These are phyloP conservation scores for Lumbricus terrestris DNA, from an alignment of 2,888 invertebrate genomes.

Conservation along the genomic window DNA sequence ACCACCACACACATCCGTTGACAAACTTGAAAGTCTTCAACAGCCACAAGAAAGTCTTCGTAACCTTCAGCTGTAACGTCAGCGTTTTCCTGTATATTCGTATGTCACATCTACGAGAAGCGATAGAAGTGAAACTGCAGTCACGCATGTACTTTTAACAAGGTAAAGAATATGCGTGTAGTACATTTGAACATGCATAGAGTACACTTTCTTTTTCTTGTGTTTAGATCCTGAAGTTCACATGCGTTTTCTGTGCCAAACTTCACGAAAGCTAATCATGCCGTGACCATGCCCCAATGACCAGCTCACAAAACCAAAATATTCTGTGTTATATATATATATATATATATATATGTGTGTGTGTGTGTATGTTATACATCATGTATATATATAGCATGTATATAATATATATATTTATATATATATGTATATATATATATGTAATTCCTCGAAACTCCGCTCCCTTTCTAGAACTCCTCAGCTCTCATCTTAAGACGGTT, in stretches of 20 bases:
- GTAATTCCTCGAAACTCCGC: no score
- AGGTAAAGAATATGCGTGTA: background rate
- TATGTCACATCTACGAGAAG: background rate
- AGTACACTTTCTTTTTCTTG: background rate
- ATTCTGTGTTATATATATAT: background rate
- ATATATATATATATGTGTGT: no score
- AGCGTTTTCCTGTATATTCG: background rate
- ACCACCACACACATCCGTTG: background rate
- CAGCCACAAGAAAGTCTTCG: background rate
- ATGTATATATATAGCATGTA: no score
- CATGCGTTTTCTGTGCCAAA: background rate
- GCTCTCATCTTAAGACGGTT: no score
- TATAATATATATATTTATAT: no score
- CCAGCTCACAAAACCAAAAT: background rate
- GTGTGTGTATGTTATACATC: no score
- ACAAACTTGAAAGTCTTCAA: background rate
- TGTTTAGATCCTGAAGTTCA: background rate
- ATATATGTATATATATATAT: no score
- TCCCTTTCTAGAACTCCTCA: no score
- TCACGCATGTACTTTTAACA: background rate
- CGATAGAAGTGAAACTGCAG: background rate
- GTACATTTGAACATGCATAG: background rate
- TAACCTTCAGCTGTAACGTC: background rate
- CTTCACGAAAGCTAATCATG: background rate
- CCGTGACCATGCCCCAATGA: background rate